Evolutionary conservation across 2,888 invertebrate species (phyloP).

Genomic region (Tromatobia lineatoria): DNA sequence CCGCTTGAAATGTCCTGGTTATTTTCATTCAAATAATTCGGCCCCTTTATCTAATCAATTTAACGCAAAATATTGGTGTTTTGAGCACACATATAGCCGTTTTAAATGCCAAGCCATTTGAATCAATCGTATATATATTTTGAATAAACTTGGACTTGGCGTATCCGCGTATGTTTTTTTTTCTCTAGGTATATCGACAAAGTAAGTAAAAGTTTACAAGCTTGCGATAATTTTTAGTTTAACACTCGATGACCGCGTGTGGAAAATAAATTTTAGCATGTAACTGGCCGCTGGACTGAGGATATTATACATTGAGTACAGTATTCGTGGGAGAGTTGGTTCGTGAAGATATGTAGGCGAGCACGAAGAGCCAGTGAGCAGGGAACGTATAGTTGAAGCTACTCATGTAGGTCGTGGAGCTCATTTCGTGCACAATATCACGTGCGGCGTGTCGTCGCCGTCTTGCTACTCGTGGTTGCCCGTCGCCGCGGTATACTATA

Average conservation of each 20-base stretch:
- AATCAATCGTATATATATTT: no score
- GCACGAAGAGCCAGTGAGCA: slow-evolving; percentile 10
- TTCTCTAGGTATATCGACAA: no score
- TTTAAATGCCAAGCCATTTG: no score
- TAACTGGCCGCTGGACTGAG: neutral
- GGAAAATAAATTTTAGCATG: neutral
- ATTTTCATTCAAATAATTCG: no score
- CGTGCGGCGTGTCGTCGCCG: slow-evolving; percentile 53
- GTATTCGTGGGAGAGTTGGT: slow-evolving; percentile 46
- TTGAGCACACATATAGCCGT: no score
- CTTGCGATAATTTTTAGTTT: neutral
- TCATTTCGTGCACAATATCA: slow-evolving; percentile 62
- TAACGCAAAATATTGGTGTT: no score
- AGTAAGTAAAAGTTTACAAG: neutral
- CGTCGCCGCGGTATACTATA: slow-evolving; percentile 17
- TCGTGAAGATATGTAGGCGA: slow-evolving; percentile 62
- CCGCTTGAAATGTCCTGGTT: no score
- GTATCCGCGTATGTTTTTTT: no score
- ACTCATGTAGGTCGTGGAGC: slow-evolving; percentile 58
- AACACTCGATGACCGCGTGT: neutral
- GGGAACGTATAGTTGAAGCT: slow-evolving; percentile 24
- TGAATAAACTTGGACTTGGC: no score
- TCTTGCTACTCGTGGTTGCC: neutral
- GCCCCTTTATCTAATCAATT: no score
- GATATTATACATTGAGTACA: slow-evolving; percentile 28